Conservation (phyloP, 1,140 invertebrate genomes). For the Chironomus striatipennis region DNA sequence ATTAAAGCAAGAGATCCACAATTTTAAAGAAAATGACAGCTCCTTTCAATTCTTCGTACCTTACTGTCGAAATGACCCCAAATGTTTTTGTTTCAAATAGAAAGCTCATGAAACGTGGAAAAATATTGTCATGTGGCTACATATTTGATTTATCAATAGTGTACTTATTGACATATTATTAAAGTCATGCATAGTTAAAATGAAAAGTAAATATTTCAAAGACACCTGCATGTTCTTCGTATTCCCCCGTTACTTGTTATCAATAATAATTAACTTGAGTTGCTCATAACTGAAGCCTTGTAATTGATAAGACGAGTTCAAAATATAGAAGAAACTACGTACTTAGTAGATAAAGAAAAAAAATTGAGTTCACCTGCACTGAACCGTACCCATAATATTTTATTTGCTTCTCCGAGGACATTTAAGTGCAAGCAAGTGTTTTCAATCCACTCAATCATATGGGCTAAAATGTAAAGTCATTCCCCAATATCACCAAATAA, state of each 20-base stretch:
- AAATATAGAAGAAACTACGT: no score
- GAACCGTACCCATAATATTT: background rate
- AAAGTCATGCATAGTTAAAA: background rate
- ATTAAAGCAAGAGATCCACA: no score
- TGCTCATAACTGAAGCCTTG: background rate
- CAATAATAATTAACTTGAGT: conserved; percentile 14
- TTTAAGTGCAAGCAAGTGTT: conserved; percentile 3
- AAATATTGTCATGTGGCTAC: background rate
- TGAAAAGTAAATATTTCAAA: conserved; percentile 11
- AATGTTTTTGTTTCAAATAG: background rate
- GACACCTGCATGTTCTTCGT: conserved; percentile 2
- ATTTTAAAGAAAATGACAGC: no score
- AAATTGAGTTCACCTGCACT: background rate
- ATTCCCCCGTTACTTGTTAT: conserved; percentile 11
- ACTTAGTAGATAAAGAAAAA: no score
- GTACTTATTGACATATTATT: background rate
- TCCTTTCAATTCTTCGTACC: no score
- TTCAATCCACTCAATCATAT: no score
- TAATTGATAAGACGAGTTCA: background rate
- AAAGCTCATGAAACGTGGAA: background rate
- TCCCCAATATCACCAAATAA: no score
- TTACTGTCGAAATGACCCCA: no score
- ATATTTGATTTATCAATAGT: conserved; percentile 9
- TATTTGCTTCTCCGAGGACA: background rate
- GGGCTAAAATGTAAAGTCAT: no score